Conservation (phyloP, 37 sponge, comb jelly and placozoan species). For the Dysidea cf. avara region DNA sequence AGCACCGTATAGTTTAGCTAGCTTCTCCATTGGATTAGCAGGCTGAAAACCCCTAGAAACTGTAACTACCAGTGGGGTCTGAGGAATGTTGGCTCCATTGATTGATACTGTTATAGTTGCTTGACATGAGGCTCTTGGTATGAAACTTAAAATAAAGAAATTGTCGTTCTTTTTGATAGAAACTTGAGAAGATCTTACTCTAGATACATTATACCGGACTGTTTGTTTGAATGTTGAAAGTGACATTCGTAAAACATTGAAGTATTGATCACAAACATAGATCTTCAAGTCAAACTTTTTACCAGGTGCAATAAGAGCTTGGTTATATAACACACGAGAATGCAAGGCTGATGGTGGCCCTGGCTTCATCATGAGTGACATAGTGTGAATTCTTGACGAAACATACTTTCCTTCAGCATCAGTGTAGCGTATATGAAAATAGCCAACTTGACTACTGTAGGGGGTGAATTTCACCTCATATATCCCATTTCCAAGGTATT, state of each 20-base stretch:
- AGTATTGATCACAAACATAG: conserved; percentile 17
- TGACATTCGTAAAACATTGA: not conserved
- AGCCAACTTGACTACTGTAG: not conserved
- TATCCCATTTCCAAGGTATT: conserved; percentile 13
- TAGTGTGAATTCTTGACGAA: no score
- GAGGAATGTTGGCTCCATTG: not conserved
- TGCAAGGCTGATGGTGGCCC: not conserved
- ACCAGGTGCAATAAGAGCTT: not conserved
- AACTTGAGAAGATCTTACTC: not conserved
- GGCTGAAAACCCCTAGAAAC: not conserved
- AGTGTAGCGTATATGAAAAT: not conserved
- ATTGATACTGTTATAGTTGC: conserved; percentile 1
- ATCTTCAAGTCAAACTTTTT: not conserved
- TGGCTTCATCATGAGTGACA: not conserved
- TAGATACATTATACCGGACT: not conserved
- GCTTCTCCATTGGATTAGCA: not conserved
- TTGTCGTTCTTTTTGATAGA: conserved; percentile 2
- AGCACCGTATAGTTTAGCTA: conserved; percentile 1
- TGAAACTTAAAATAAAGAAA: no score
- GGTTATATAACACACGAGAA: conserved; percentile 4
- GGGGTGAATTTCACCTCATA: conserved; percentile 8
- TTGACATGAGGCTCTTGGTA: not conserved
- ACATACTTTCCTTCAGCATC: no score
- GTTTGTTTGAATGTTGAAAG: no score
- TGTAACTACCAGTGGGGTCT: conserved; percentile 16